Evolutionary conservation across 2,888 invertebrate species (phyloP).

Genomic region (Dimorphilus gyrociliatus): DNA sequence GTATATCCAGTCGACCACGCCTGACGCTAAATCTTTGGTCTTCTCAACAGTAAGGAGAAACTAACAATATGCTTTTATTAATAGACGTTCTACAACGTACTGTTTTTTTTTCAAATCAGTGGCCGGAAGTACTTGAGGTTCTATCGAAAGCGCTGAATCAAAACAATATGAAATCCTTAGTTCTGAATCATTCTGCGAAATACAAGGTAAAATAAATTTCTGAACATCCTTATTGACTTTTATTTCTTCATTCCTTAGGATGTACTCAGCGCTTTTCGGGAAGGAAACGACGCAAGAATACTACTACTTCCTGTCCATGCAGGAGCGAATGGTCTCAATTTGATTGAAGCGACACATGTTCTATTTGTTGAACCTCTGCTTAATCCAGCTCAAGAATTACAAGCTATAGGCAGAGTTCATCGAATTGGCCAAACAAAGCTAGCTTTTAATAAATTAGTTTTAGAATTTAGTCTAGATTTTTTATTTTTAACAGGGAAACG

Average conservation of each 20-base stretch:
- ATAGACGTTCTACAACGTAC: conserved; percentile 4
- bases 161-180: conserved; percentile 41
- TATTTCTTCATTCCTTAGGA: conserved; percentile 15
- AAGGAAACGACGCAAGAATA: conserved; percentile 27
- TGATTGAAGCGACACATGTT: conserved; percentile 61
- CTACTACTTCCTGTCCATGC: conserved; percentile 51
- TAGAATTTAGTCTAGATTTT: neutral
- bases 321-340: conserved; percentile 60
- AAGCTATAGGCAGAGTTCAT: conserved; percentile 60
- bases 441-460: conserved; percentile 6
- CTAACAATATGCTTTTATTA: neutral
- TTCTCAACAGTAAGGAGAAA: conserved; percentile 47
- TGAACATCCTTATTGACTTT: conserved; percentile 1
- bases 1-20: conserved; percentile 42
- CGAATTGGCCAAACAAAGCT: conserved; percentile 60
- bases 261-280: conserved; percentile 28
- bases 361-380: conserved; percentile 57
- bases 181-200: conserved; percentile 30
- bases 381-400: conserved; percentile 54
- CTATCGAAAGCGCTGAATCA: conserved; percentile 43
- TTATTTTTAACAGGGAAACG: conserved; percentile 42
- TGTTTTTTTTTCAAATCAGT: conserved; percentile 27
- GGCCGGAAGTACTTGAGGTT: conserved; percentile 40
- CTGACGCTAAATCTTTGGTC: conserved; percentile 50
- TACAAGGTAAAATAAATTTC: conserved; percentile 31